These are phyloP conservation scores for Acanthaster planci DNA, from an alignment of 35 echinoderm and acorn worm genomes.

Conservation along the genomic window DNA sequence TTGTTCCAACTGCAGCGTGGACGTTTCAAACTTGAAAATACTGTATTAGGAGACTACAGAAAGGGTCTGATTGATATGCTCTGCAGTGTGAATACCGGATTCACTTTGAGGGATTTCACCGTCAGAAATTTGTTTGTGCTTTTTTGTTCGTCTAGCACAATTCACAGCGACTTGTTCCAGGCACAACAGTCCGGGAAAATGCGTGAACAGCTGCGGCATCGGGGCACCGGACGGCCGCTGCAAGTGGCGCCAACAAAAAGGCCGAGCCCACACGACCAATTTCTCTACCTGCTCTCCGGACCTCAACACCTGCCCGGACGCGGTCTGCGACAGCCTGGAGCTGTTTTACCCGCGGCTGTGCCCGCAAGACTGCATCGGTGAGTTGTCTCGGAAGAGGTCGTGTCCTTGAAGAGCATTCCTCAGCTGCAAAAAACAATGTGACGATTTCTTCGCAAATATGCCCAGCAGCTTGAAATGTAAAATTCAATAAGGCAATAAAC, in stretches of 20 bases:
- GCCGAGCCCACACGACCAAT: neutral
- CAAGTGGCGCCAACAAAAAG: slow-evolving; percentile 19
- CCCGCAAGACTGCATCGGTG: slow-evolving; percentile 57
- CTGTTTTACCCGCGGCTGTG: neutral
- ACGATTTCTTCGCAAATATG: neutral
- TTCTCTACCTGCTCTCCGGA: slow-evolving; percentile 56
- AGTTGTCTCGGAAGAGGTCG: neutral
- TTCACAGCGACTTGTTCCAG: slow-evolving; percentile 5
- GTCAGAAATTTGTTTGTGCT: too few relatives aligned
- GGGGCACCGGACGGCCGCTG: slow-evolving; percentile 33
- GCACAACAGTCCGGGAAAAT: neutral
- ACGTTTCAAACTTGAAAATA: too few relatives aligned
- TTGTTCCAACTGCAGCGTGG: too few relatives aligned
- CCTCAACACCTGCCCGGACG: slow-evolving; percentile 39
- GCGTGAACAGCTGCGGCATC: slow-evolving; percentile 31
- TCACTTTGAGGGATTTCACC: too few relatives aligned
- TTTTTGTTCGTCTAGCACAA: too few relatives aligned
- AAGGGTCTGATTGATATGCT: too few relatives aligned
- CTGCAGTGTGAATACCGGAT: too few relatives aligned
- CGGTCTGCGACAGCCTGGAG: slow-evolving; percentile 38
- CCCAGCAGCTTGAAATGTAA: neutral
- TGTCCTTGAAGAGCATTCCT: neutral
- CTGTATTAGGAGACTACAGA: too few relatives aligned
- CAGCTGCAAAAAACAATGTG: neutral
- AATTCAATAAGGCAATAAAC: neutral